Base-by-base conservation (phyloP, 2,888 invertebrate genomes). In the Acrobasis suavella region DNA sequence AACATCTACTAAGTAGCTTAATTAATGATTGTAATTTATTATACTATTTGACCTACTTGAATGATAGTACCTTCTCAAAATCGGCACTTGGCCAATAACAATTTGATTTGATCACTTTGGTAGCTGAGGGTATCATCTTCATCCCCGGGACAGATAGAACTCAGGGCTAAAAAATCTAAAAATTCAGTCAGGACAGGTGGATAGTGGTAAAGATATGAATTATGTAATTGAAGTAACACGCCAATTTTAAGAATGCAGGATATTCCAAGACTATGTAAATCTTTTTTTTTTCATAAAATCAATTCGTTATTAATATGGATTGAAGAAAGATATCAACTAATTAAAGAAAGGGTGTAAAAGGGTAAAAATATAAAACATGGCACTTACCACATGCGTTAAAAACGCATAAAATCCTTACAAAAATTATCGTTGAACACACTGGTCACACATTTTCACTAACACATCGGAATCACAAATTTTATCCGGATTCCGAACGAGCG, bases 361-460 rank as follows among this genome's bases (percentile, higher is more conserved):
- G 65, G n/a, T 67, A 54, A 58, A 55, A 65, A 65, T 62, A 66
- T 67, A 61, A 65, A 54, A 63, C 64, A 62, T 52, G 51, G 22
- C 62, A 82, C 83, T 81, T 64, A 83, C 83, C 82, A 80, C 78
- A 80, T 77, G 81, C 77, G 80, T 64, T 32, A 54, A 63, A 55
- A 71, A 73, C 76, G 78, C 77, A 76, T 64, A 74, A 79, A 77
- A 83, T 81, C 82, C 82, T 71, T 69, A 56, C 66, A 66, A 61
- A 67, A 73, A 66, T 77, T 76, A 90, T 69, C 90, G 86, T 69
- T 87, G 88, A 59, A 84, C 78, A 72, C 90, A 90, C 85, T 85
- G 80, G 64, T 89, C 90, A 85, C 90, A 90, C 90, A 90, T 90
- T 78, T 80, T 84, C 85, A 86, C 87, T 71, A 67, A 78, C 85